phyloP scores from a whole-genome alignment of 2,888 invertebrate genomes.

The Priocnemis perturbator region DNA sequence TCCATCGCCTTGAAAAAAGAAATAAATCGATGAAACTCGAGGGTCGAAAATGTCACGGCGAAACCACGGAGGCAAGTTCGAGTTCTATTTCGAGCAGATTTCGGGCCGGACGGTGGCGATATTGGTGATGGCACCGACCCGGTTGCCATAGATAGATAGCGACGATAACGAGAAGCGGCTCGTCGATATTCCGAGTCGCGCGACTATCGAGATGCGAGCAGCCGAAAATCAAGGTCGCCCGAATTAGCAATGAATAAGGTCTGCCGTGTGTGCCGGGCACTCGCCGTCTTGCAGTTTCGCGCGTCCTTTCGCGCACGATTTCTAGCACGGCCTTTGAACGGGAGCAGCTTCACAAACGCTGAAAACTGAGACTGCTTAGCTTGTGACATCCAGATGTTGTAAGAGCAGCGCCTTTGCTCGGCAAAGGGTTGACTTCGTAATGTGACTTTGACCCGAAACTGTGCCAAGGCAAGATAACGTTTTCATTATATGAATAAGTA shows the following conservation, averaged over 20 bases:
- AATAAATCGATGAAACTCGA: background rate
- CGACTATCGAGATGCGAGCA: slow-evolving; percentile 43
- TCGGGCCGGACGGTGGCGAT: no score
- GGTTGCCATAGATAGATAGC: background rate
- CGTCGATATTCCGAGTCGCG: slow-evolving; percentile 13
- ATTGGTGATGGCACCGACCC: background rate
- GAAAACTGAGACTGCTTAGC: no score
- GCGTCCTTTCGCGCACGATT: background rate
- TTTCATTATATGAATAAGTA: no score
- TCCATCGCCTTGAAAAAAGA: background rate
- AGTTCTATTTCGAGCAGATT: slow-evolving; percentile 1
- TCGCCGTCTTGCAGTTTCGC: background rate
- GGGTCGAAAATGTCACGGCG: no score
- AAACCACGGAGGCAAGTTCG: background rate
- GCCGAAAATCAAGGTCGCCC: slow-evolving; percentile 58
- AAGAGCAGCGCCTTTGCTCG: no score
- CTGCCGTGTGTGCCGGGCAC: slow-evolving; percentile 8
- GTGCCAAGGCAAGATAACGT: no score
- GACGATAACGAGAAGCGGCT: background rate
- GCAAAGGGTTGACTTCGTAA: no score
- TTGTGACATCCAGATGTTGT: no score
- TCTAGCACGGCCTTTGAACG: no score
- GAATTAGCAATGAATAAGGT: slow-evolving; percentile 55
- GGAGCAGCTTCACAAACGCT: no score
- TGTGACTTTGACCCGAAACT: no score